Evolutionary conservation across 1,140 invertebrate species (phyloP).

Genomic region (Nasonia vitripennis): DNA sequence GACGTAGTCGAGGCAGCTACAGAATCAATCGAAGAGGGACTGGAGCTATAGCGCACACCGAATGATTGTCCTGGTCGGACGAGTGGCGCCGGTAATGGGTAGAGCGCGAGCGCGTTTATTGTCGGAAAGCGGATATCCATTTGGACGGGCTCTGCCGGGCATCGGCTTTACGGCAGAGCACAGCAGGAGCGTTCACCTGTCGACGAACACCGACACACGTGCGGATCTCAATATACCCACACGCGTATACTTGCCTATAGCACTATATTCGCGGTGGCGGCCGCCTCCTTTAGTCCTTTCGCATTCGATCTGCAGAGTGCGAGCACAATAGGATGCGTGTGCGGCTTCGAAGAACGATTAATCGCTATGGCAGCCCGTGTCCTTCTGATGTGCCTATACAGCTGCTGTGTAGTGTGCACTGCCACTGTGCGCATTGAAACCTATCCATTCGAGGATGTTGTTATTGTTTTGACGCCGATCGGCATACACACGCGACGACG

Average conservation of each 20-base stretch:
- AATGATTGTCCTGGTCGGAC: slow-evolving; percentile 28
- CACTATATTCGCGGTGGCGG: not conserved
- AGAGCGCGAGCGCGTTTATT: slow-evolving; percentile 5
- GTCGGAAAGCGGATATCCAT: slow-evolving; percentile 46
- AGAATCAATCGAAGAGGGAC: not conserved
- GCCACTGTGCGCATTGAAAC: not conserved
- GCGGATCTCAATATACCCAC: not conserved
- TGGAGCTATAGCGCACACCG: not conserved
- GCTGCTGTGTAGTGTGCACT: not conserved
- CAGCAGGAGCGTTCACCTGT: slow-evolving; percentile 37
- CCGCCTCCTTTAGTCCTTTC: not conserved
- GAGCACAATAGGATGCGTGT: slow-evolving; percentile 18
- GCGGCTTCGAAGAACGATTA: slow-evolving; percentile 10
- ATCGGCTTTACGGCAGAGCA: not conserved
- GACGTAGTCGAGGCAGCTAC: not conserved
- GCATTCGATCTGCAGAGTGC: not conserved
- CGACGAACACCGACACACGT: not conserved
- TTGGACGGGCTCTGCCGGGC: slow-evolving; percentile 7
- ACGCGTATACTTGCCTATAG: not conserved
- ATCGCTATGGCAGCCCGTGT: not conserved
- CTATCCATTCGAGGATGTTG: not conserved
- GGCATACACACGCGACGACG: too few species aligned
- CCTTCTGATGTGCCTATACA: not conserved
- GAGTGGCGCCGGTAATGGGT: slow-evolving; percentile 7
- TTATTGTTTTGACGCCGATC: not conserved